Evolutionary conservation across 2,113 vertebrate genomes (phyloP).

Genomic region (Oncorhynchus gorbuscha): DNA sequence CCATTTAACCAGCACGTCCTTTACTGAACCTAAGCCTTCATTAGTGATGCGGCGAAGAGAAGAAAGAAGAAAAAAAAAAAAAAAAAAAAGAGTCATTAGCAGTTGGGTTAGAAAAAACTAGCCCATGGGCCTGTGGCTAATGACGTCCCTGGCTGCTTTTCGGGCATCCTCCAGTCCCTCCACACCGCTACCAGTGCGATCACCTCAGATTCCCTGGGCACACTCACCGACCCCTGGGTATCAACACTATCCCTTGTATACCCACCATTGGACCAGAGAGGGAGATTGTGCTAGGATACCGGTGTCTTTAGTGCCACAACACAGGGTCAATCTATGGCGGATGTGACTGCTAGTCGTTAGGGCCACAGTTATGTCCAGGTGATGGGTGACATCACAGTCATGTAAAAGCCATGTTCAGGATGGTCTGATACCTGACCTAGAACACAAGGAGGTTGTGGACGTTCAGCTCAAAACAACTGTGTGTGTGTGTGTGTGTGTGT

Average conservation of each 20-base stretch:
- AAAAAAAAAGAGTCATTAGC: slow-evolving; percentile 28
- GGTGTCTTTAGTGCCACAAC: background rate
- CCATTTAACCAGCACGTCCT: slow-evolving; percentile 23
- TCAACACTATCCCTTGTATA: background rate
- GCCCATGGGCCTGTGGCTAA: slow-evolving; percentile 36
- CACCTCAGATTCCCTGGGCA: no score
- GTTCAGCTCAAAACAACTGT: background rate
- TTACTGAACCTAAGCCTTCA: slow-evolving; percentile 48
- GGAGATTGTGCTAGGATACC: background rate
- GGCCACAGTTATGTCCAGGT: no score
- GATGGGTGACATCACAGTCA: no score
- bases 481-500: no score
- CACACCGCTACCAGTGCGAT: slow-evolving; percentile 1
- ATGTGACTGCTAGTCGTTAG: no score
- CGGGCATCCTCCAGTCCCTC: slow-evolving; percentile 28
- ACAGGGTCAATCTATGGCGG: background rate
- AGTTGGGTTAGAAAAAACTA: slow-evolving; percentile 30
- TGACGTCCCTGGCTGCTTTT: slow-evolving; percentile 31
- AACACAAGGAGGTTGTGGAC: no score
- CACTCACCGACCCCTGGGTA: slow-evolving; percentile 24
- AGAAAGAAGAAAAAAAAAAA: background rate
- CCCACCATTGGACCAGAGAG: background rate
- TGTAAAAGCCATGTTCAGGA: no score
- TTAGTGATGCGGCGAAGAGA: slow-evolving; percentile 20
- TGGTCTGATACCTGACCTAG: no score